Percentiles rank a stretch among this genome's conserved stretches.
Conservation (phyloP, 1,140 invertebrate species). For the Caenorhabditis remanei region DNA sequence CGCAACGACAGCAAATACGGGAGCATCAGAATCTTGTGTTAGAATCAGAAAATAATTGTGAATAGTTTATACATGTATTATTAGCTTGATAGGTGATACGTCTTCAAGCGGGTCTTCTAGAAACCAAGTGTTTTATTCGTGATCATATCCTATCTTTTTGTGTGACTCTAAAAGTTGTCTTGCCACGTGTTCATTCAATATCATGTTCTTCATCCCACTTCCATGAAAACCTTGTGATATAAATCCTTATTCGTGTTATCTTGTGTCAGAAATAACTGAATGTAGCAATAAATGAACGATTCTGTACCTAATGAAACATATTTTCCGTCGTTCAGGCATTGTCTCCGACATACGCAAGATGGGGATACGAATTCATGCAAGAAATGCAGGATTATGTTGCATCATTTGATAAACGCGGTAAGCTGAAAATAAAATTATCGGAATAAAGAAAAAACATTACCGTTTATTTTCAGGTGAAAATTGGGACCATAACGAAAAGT, state of each 20-base stretch:
- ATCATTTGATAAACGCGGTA: constrained; percentile 59
- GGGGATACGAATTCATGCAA: constrained; percentile 94
- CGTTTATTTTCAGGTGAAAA: not conserved
- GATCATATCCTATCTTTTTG: not conserved
- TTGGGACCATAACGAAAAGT: not conserved
- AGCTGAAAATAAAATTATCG: not conserved
- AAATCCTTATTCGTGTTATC: not conserved
- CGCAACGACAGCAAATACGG: not conserved
- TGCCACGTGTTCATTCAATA: constrained; percentile 39
- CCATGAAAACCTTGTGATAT: constrained; percentile 54
- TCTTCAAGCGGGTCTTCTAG: not conserved
- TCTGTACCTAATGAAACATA: not conserved
- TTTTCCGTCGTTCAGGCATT: constrained; percentile 82
- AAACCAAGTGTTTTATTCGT: not conserved
- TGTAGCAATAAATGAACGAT: constrained; percentile 57
- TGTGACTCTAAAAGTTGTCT: constrained; percentile 43
- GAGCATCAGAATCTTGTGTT: too few relatives aligned
- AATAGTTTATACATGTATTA: too few relatives aligned
- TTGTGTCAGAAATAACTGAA: constrained; percentile 10
- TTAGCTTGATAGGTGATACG: not conserved
- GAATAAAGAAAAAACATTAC: not conserved
- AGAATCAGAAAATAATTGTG: too few relatives aligned
- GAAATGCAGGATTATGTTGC: constrained; percentile 86
- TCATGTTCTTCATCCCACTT: constrained; percentile 16
- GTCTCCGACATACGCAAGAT: constrained; percentile 87